Percentiles rank a stretch among this genome's conserved stretches.
These are phyloP conservation scores for Dreissena polymorpha DNA, from an alignment of 1,140 invertebrate genomes.

Conservation along the genomic window DNA sequence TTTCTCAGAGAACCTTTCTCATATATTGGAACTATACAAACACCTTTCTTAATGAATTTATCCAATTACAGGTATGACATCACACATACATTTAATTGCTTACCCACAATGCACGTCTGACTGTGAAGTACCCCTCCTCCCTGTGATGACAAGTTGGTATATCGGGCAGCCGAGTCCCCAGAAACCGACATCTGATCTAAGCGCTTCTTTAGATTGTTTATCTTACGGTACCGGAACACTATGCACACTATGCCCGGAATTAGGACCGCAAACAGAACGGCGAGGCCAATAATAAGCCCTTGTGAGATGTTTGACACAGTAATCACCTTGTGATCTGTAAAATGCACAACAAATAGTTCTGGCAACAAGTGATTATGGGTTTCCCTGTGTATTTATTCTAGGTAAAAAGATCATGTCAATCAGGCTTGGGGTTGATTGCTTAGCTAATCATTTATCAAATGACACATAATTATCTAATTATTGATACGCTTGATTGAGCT, in stretches of 20 bases:
- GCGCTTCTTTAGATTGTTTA: background rate
- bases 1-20: too few relatives aligned
- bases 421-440: background rate
- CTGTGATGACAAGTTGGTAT: slow-evolving; percentile 28
- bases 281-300: slow-evolving; percentile 20
- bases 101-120: slow-evolving; percentile 50
- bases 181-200: slow-evolving; percentile 22
- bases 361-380: background rate
- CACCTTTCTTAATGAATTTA: too few relatives aligned
- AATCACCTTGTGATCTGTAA: slow-evolving; percentile 21
- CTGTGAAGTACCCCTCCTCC: slow-evolving; percentile 12
- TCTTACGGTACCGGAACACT: slow-evolving; percentile 7
- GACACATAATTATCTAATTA: background rate
- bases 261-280: slow-evolving; percentile 9
- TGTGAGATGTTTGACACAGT: background rate
- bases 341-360: background rate
- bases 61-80: too few relatives aligned
- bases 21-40: too few relatives aligned
- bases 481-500: background rate
- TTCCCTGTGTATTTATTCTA: background rate
- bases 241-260: slow-evolving; percentile 14
- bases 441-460: background rate
- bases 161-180: slow-evolving; percentile 1
- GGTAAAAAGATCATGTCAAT: background rate
- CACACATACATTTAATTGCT: too few relatives aligned